phyloP scores from a whole-genome alignment of 2,797 vertebrate genomes.

The Poeciliopsis presidionis region DNA sequence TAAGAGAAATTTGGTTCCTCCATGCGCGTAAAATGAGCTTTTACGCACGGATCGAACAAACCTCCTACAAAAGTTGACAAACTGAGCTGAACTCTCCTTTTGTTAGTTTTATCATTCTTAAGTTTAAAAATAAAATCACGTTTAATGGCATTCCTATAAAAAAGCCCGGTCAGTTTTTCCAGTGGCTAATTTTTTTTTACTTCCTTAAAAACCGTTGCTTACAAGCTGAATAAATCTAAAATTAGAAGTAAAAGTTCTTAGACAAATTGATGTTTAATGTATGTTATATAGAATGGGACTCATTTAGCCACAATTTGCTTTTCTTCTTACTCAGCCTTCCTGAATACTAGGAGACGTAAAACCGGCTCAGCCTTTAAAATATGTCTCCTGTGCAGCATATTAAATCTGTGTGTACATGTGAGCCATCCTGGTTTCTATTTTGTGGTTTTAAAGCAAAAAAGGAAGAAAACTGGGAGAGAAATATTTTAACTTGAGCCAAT shows the following conservation, averaged over 20 bases:
- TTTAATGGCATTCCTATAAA: background rate
- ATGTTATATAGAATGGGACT: background rate
- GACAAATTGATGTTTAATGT: background rate
- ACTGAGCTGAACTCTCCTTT: background rate
- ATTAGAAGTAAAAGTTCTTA: background rate
- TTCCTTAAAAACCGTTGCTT: background rate
- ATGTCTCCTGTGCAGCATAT: background rate
- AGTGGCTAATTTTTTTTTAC: background rate
- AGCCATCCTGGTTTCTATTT: background rate
- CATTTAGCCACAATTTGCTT: background rate
- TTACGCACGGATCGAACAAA: background rate
- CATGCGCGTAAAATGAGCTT: background rate
- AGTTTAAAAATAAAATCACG: background rate
- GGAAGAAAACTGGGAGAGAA: background rate
- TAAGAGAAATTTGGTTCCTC: background rate
- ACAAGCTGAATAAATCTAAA: background rate
- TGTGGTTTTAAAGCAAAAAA: background rate
- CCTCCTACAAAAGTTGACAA: background rate
- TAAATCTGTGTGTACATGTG: background rate
- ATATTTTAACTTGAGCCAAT: background rate
- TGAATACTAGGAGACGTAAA: background rate
- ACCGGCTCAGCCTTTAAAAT: background rate
- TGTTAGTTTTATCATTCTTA: background rate
- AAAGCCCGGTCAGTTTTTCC: constrained; percentile 2
- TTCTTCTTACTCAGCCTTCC: background rate